Evolutionary conservation across 2,888 invertebrate species (phyloP).

Genomic region (Trisateles emortualis): DNA sequence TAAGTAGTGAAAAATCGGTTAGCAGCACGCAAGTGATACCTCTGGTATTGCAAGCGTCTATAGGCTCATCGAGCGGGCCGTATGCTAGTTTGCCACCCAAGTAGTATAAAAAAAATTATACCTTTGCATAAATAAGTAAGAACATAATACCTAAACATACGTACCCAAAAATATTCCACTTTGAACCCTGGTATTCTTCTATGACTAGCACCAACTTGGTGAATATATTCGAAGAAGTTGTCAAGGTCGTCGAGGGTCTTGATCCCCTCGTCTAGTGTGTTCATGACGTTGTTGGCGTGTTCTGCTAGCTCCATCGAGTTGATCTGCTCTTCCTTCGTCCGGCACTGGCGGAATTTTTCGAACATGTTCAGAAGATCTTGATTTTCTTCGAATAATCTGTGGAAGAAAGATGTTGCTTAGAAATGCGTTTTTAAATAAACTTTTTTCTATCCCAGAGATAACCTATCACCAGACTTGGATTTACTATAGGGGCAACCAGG

Average conservation of each 20-base stretch:
- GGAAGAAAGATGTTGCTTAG: conserved; percentile 25
- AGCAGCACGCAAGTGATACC: too few relatives aligned
- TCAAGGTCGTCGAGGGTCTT: conserved; percentile 94
- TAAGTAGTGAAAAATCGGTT: too few relatives aligned
- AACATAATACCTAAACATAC: neutral
- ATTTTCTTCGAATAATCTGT: conserved; percentile 95
- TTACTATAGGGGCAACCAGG: too few relatives aligned
- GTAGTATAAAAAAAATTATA: too few relatives aligned
- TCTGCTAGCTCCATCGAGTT: conserved; percentile 94
- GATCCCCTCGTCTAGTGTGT: conserved; percentile 95
- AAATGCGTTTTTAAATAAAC: too few relatives aligned
- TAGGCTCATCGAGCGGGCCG: too few relatives aligned
- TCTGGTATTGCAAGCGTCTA: too few relatives aligned
- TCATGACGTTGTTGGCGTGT: conserved; percentile 96
- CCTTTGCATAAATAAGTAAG: too few relatives aligned
- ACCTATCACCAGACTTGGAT: too few relatives aligned
- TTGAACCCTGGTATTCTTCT: conserved; percentile 94
- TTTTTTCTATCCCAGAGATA: too few relatives aligned
- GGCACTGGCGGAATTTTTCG: conserved; percentile 92
- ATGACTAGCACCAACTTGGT: conserved; percentile 94
- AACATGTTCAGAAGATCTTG: conserved; percentile 92
- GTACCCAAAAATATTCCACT: conserved; percentile 95
- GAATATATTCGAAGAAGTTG: conserved; percentile 93
- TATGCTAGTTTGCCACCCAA: too few relatives aligned
- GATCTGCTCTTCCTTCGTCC: conserved; percentile 93